A percentile compares a stretch with the other conserved stretches of the same genome.
Evolutionary conservation across 2,888 invertebrate species (phyloP).

Genomic region (Zygothrica quintamaculata): DNA sequence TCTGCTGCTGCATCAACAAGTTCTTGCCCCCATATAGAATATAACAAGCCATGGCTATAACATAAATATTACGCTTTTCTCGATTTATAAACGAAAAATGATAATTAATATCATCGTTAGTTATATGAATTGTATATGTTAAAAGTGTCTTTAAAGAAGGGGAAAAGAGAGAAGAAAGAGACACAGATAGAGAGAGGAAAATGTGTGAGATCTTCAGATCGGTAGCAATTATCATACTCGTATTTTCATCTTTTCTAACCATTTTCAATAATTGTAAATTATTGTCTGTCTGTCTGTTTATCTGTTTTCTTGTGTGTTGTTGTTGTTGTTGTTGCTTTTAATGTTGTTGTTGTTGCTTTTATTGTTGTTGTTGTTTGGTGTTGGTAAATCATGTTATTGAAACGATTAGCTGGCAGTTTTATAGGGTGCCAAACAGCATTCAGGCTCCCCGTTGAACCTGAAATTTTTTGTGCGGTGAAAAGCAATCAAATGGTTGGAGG

Average conservation of each 20-base stretch:
- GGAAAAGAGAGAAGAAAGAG: slow-evolving; percentile 3
- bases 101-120: slow-evolving; percentile 79
- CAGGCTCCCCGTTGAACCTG: neutral
- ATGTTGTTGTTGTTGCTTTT: slow-evolving; percentile 27
- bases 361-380: slow-evolving; percentile 57
- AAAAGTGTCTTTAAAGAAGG: neutral
- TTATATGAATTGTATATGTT: slow-evolving; percentile 14
- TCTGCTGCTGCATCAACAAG: slow-evolving; percentile 53
- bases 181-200: slow-evolving; percentile 14
- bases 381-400: slow-evolving; percentile 76
- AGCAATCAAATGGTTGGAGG: no score
- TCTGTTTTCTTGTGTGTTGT: neutral
- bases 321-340: neutral
- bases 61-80: slow-evolving; percentile 67
- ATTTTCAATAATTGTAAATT: slow-evolving; percentile 75
- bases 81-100: slow-evolving; percentile 73
- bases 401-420: slow-evolving; percentile 73
- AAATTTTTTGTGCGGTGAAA: no score
- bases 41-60: slow-evolving; percentile 59
- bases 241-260: slow-evolving; percentile 41
- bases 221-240: slow-evolving; percentile 74
- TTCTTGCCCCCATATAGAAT: slow-evolving; percentile 25
- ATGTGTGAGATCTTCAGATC: slow-evolving; percentile 36
- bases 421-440: slow-evolving; percentile 59
- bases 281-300: slow-evolving; percentile 37